These are phyloP conservation scores for Venustaconcha ellipsiformis DNA, from an alignment of 1,140 invertebrate genomes.

Conservation along the genomic window DNA sequence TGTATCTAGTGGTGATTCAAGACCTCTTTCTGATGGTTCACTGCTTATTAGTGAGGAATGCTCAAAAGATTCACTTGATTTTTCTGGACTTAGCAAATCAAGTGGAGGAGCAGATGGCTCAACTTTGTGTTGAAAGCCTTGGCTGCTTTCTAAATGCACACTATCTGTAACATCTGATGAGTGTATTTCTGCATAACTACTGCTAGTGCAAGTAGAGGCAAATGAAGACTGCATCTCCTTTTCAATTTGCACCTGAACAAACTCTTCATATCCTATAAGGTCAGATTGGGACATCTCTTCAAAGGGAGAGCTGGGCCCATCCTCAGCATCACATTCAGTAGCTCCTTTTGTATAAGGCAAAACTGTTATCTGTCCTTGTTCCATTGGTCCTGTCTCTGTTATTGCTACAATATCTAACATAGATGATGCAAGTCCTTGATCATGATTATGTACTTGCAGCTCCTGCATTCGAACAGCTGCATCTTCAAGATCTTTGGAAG, in stretches of 20 bases:
- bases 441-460: slow-evolving; percentile 15
- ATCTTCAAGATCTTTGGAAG: slow-evolving; percentile 41
- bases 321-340: slow-evolving; percentile 41
- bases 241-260: slow-evolving; percentile 32
- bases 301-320: slow-evolving; percentile 64
- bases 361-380: not conserved
- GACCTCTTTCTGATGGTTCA: slow-evolving; percentile 55
- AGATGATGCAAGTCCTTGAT: too few relatives aligned
- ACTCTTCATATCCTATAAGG: slow-evolving; percentile 52
- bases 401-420: not conserved
- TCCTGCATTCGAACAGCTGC: slow-evolving; percentile 42
- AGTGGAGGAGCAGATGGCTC: slow-evolving; percentile 36
- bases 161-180: slow-evolving; percentile 28
- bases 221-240: slow-evolving; percentile 31
- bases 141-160: slow-evolving; percentile 13
- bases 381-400: not conserved
- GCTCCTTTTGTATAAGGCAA: not conserved
- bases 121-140: slow-evolving; percentile 1
- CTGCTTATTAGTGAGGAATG: slow-evolving; percentile 56
- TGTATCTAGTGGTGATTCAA: slow-evolving; percentile 44
- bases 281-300: slow-evolving; percentile 68
- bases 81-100: slow-evolving; percentile 28
- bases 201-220: slow-evolving; percentile 32
- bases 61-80: slow-evolving; percentile 49
- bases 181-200: slow-evolving; percentile 42